phyloP scores from a whole-genome alignment of 2,888 invertebrate species.

The Drosophila seclusa region DNA sequence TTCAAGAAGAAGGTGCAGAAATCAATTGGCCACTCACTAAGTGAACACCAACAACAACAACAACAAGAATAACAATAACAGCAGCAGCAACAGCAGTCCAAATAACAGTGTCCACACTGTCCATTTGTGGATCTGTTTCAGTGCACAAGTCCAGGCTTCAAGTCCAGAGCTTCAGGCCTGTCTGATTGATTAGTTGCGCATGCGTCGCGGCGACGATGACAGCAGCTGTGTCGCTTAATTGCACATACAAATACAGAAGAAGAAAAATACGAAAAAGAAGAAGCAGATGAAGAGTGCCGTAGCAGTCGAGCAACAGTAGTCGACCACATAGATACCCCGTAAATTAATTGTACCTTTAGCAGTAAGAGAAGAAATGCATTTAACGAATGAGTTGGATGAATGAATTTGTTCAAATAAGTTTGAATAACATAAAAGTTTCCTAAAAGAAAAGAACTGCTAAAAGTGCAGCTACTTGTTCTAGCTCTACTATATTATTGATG shows the following conservation, averaged over 20 bases:
- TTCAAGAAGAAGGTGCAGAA: conserved; percentile 37
- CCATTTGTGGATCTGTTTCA: conserved; percentile 1
- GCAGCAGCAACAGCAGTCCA: conserved; percentile 6
- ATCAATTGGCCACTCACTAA: conserved; percentile 56
- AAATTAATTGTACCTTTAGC: not conserved
- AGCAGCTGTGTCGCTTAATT: conserved; percentile 59
- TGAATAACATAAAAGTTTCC: not conserved
- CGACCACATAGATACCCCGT: conserved; percentile 21
- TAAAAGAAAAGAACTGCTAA: not conserved
- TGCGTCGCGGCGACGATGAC: conserved; percentile 37
- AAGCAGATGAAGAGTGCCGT: not conserved
- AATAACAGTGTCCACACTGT: not conserved
- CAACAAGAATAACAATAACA: not conserved
- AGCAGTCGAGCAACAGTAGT: not conserved
- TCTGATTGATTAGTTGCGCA: conserved; percentile 53
- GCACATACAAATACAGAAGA: conserved; percentile 17
- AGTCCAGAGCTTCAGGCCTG: conserved; percentile 9
- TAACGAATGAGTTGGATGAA: not conserved
- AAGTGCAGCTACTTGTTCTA: not conserved
- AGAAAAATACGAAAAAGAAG: not conserved
- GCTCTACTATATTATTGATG: not conserved
- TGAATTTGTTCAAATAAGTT: not conserved
- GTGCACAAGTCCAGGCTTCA: not conserved
- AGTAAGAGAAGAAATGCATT: not conserved
- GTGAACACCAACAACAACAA: conserved; percentile 10